phyloP scores from a whole-genome alignment of 2,888 invertebrate genomes.

The Drosophila koepferae region DNA sequence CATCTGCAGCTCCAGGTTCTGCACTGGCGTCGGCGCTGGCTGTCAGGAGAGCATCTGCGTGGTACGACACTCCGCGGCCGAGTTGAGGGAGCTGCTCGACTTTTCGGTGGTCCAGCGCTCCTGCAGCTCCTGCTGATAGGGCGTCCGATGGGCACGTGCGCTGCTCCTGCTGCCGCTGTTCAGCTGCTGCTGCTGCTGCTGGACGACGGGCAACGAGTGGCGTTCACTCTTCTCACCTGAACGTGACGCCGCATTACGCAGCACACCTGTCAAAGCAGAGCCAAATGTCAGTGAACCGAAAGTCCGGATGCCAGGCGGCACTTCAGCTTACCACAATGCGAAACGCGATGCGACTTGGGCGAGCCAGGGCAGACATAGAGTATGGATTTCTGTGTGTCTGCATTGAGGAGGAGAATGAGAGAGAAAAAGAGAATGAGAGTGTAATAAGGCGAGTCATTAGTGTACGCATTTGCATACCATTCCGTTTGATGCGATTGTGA shows the following conservation, averaged over 20 bases:
- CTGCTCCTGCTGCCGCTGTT: constrained; percentile 38
- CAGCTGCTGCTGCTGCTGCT: constrained; percentile 24
- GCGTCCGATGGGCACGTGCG: constrained; percentile 35
- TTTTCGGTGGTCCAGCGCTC: constrained; percentile 53
- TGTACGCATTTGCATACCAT: constrained; percentile 86
- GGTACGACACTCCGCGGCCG: constrained; percentile 42
- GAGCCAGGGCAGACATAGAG: constrained; percentile 84
- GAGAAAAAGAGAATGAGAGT: not conserved
- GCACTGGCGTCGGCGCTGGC: constrained; percentile 27
- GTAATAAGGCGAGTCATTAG: not conserved
- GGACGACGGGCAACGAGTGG: constrained; percentile 59
- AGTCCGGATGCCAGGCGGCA: constrained; percentile 1
- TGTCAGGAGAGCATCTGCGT: constrained; percentile 67
- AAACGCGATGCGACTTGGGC: constrained; percentile 82
- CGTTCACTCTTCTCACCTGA: constrained; percentile 48
- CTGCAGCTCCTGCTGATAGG: constrained; percentile 64
- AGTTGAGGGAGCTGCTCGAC: constrained; percentile 17
- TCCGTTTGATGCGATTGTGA: constrained; percentile 89
- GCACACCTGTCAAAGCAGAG: constrained; percentile 58
- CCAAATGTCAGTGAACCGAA: not conserved
- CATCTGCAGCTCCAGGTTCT: constrained; percentile 57
- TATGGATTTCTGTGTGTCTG: constrained; percentile 85
- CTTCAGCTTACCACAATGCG: constrained; percentile 81
- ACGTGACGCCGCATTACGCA: constrained; percentile 72
- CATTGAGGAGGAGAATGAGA: not conserved